Conservation (phyloP, 2,888 invertebrate genomes). For the Acanthococcus lagerstroemiae region DNA sequence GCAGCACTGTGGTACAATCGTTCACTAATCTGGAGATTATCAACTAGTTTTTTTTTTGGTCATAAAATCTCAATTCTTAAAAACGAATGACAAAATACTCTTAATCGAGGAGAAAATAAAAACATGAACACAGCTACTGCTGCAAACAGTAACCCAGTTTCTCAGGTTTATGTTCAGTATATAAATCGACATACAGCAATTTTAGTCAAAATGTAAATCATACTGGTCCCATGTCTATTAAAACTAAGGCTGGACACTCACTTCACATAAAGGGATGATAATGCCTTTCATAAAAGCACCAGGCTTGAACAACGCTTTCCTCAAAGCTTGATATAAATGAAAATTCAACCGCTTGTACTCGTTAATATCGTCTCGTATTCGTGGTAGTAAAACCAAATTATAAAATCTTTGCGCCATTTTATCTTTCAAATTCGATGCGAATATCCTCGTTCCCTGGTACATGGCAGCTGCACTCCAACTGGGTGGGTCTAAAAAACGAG, state of each 20-base stretch:
- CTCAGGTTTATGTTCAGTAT: too few species aligned
- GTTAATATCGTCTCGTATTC: conserved; percentile 86
- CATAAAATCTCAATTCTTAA: too few species aligned
- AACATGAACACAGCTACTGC: too few species aligned
- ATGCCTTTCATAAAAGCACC: conserved; percentile 95
- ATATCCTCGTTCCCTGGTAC: conserved; percentile 91
- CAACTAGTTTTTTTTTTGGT: too few species aligned
- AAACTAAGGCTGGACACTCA: conserved; percentile 37
- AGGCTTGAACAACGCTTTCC: conserved; percentile 90
- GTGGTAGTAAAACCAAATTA: conserved; percentile 79
- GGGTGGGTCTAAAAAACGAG: conserved; percentile 67
- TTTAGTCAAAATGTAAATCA: too few species aligned
- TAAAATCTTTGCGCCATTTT: conserved; percentile 94
- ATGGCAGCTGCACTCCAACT: conserved; percentile 96
- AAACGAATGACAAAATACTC: too few species aligned
- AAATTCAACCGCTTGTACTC: conserved; percentile 93
- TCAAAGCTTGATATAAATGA: conserved; percentile 87
- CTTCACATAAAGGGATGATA: conserved; percentile 53
- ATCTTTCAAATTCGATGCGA: conserved; percentile 89
- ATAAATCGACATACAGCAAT: too few species aligned
- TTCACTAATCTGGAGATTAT: too few species aligned
- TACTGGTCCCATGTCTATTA: too few species aligned
- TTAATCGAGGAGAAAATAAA: too few species aligned
- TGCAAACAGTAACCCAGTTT: too few species aligned
- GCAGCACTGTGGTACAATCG: too few species aligned